Conservation (phyloP, 2,888 invertebrate genomes). For the Parasteatoda lunata region DNA sequence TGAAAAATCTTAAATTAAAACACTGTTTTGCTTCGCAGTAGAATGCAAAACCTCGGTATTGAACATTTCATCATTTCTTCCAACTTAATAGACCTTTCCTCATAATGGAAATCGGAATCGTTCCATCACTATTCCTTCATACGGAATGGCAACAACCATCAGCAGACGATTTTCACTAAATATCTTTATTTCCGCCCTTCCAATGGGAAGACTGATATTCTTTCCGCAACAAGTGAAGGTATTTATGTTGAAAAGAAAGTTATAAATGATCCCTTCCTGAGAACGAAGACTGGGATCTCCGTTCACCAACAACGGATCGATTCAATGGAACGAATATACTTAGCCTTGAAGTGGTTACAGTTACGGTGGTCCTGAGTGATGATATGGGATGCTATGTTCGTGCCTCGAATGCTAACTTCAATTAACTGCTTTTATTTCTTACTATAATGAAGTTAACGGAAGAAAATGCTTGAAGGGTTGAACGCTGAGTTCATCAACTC, state of each 20-base stretch:
- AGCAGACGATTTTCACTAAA: neutral
- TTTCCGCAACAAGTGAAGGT: constrained; percentile 5
- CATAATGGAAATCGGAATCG: neutral
- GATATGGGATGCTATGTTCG: neutral
- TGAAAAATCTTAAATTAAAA: too few relatives aligned
- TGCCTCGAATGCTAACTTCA: constrained; percentile 17
- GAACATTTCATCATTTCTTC: too few relatives aligned
- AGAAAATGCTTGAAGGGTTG: constrained; percentile 1
- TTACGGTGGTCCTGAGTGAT: neutral
- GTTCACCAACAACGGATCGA: too few relatives aligned
- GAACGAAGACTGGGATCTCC: neutral
- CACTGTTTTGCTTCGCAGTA: too few relatives aligned
- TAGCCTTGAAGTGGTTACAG: too few relatives aligned
- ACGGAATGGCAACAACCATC: constrained; percentile 1
- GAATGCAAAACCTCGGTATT: too few relatives aligned
- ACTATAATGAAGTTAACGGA: constrained; percentile 6
- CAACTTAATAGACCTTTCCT: too few relatives aligned
- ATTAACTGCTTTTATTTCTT: constrained; percentile 21
- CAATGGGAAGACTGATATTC: neutral
- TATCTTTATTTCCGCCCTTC: neutral
- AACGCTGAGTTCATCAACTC: neutral
- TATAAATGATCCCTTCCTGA: neutral
- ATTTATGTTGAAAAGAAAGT: neutral
- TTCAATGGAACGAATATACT: too few relatives aligned
- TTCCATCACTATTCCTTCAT: neutral